phyloP scores from a whole-genome alignment of 2,888 invertebrate genomes.

The Ophion obscuratus region DNA sequence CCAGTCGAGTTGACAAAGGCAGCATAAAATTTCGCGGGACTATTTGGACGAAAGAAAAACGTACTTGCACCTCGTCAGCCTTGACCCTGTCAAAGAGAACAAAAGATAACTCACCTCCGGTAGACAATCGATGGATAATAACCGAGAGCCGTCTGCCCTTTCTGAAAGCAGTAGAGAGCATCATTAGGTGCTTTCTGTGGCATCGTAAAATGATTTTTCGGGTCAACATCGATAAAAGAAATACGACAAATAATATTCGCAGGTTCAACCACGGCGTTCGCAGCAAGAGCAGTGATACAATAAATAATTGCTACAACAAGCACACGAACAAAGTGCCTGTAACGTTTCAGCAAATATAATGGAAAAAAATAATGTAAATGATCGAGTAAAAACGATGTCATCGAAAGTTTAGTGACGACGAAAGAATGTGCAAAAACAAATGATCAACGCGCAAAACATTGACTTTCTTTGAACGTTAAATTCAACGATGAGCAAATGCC shows the following conservation, averaged over 20 bases:
- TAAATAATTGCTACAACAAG: background rate
- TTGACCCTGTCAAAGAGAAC: conserved; percentile 62
- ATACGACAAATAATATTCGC: background rate
- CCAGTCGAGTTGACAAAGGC: conserved; percentile 35
- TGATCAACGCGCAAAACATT: background rate
- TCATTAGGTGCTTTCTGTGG: background rate
- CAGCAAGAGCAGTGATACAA: background rate
- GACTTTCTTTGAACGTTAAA: background rate
- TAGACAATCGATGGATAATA: conserved; percentile 38
- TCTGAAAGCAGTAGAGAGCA: conserved; percentile 24
- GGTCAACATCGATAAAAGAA: background rate
- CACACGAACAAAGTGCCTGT: background rate
- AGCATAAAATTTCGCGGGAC: conserved; percentile 19
- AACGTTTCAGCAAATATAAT: background rate
- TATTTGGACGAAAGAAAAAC: conserved; percentile 19
- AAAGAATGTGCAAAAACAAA: background rate
- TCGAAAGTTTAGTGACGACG: background rate
- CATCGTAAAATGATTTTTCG: background rate
- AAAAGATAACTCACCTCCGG: conserved; percentile 44
- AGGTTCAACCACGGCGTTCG: background rate
- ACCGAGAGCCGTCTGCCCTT: conserved; percentile 13
- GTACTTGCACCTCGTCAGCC: conserved; percentile 27
- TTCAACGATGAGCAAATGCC: background rate
- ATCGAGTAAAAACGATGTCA: background rate
- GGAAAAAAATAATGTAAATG: background rate